Percentiles rank a stretch among this genome's conserved stretches.
These are phyloP conservation scores for Cichladusa arquata DNA, from an alignment of 2,113 vertebrate genomes.

Conservation along the genomic window DNA sequence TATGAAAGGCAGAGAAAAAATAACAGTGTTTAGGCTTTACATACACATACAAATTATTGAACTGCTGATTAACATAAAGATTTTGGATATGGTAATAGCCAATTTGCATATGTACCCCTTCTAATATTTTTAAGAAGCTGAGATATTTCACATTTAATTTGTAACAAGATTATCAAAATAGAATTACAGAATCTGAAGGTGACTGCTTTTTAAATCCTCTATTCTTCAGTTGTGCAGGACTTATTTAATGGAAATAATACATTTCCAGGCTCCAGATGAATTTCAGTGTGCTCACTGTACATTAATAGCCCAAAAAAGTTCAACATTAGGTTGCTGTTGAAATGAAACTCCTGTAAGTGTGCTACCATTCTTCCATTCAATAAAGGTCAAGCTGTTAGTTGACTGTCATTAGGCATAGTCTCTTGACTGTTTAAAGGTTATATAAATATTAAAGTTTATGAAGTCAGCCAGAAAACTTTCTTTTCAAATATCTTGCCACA, in stretches of 20 bases:
- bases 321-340: neutral
- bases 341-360: slow-evolving; percentile 20
- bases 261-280: neutral
- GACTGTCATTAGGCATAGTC: slow-evolving; percentile 44
- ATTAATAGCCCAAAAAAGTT: slow-evolving; percentile 36
- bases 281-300: neutral
- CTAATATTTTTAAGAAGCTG: neutral
- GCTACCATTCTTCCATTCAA: slow-evolving; percentile 18
- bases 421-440: slow-evolving; percentile 58
- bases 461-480: slow-evolving; percentile 29
- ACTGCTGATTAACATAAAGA: neutral
- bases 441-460: slow-evolving; percentile 65
- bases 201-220: neutral
- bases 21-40: neutral
- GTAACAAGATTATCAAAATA: neutral
- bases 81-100: neutral
- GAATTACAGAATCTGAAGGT: neutral
- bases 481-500: neutral
- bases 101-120: neutral
- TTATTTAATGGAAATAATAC: neutral
- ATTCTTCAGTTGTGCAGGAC: neutral
- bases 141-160: neutral
- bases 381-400: slow-evolving; percentile 57
- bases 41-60: neutral
- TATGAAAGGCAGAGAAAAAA: neutral